phyloP scores from a whole-genome alignment of 2,797 vertebrate genomes.

The Monodelphis domestica region DNA sequence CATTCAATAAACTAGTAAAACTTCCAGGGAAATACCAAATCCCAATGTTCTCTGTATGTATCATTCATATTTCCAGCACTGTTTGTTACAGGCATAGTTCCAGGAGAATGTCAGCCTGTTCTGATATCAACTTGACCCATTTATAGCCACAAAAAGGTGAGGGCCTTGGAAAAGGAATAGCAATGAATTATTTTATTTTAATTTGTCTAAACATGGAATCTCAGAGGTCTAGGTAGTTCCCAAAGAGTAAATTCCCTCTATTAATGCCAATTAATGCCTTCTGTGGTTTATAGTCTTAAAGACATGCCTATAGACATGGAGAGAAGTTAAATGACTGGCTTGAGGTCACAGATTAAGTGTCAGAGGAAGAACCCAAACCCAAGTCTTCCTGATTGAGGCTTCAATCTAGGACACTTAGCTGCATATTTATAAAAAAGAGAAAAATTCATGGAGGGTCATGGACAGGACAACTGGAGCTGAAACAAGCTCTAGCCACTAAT shows the following conservation, averaged over 20 bases:
- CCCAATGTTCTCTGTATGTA: slow-evolving; percentile 43
- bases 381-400: not conserved
- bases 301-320: not conserved
- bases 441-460: not conserved
- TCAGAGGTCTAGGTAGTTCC: not conserved
- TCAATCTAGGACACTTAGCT: not conserved
- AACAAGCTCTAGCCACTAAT: not conserved
- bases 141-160: accelerated
- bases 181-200: not conserved
- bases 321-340: not conserved
- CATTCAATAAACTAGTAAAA: slow-evolving; percentile 43
- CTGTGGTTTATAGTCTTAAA: not conserved
- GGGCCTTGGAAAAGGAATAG: not conserved
- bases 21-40: slow-evolving; percentile 74
- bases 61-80: slow-evolving; percentile 40
- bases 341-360: not conserved
- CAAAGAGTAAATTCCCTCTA: not conserved
- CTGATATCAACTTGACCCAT: slow-evolving; percentile 63
- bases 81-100: slow-evolving; percentile 67
- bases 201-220: not conserved
- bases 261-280: not conserved
- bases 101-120: slow-evolving; percentile 62
- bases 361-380: not conserved
- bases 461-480: not conserved
- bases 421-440: not conserved